Evolutionary conservation across 2,797 vertebrate genomes (phyloP), one percentile per base, ranked within the genome.

Genomic region (Muraenolepis orangiensis): DNA sequence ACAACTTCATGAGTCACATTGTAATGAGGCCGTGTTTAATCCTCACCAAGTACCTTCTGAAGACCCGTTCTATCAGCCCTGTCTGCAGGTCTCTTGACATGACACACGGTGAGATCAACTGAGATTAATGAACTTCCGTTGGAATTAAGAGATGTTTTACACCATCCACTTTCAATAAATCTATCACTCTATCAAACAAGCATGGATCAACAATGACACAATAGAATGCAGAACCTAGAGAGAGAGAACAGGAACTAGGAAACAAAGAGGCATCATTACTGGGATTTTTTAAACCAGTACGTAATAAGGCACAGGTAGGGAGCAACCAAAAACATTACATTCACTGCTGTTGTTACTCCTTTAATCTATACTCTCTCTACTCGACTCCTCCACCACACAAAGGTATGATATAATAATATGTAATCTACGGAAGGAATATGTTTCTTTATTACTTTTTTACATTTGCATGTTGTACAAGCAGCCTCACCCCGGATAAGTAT

Each of bases 401-500:
- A 23, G n/a, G 5, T 57, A 20, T 57, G n/a, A 57, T 11, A 57
- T 23, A 57, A 57, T 20, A 57, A 16, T 57, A 64, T 23, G n/a
- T 34, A 34, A 4, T 34, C 32, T 34, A n/a, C n/a, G n/a, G n/a
- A n/a, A 29, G 51, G 32, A 73, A 26, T 32, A 4, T 26, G 57
- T 26, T 57, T 57, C 51, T 57, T n/a, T 6, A 12, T 26, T 11
- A 64, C 57, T 26, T 23, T 64, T 10, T 26, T n/a, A n/a, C n/a
- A n/a, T n/a, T 3, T 64, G 23, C 12, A 23, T 72, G 46, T 31
- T 34, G 66, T 38, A 67, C 23, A 10, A 28, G 23, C 3, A 73
- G 38, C n/a, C 72, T 76, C 80, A 69, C 80, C 80, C 81, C 71
- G 74, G 26, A 75, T 78, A 82, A 68, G 75, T 71, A 78, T 81